Conservation (phyloP, 1,140 invertebrate species). For the Gryon sp. region DNA sequence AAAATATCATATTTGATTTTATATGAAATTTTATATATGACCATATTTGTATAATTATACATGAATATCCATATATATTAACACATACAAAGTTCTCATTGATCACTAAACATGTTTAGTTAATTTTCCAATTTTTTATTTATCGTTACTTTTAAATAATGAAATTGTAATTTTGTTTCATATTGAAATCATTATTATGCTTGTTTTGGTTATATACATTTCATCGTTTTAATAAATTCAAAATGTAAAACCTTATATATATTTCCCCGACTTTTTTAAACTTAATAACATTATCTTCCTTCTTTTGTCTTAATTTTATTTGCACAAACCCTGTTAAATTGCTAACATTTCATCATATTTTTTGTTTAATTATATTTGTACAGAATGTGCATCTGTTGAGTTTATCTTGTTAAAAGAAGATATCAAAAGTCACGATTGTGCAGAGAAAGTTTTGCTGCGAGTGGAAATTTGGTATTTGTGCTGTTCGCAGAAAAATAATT, state of each 20-base stretch:
- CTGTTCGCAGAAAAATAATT: constrained; percentile 1
- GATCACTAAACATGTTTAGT: too few relatives aligned
- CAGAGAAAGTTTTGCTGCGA: not conserved
- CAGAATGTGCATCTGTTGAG: constrained; percentile 17
- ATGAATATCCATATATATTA: constrained; percentile 24
- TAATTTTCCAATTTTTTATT: too few relatives aligned
- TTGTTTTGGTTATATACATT: constrained; percentile 10
- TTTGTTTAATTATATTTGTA: constrained; percentile 12
- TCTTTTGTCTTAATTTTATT: constrained; percentile 9
- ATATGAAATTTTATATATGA: constrained; percentile 29
- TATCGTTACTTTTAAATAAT: too few relatives aligned
- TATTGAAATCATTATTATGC: constrained; percentile 23
- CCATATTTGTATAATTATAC: constrained; percentile 7
- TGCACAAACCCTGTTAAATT: constrained; percentile 32
- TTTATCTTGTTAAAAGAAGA: not conserved
- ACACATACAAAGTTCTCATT: not conserved
- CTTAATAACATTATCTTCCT: constrained; percentile 5
- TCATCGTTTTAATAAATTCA: constrained; percentile 1
- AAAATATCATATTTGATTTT: too few relatives aligned
- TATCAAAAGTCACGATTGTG: constrained; percentile 18
- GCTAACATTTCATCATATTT: constrained; percentile 7
- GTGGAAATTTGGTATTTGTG: constrained; percentile 5
- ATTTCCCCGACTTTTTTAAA: not conserved
- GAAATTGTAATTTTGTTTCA: too few relatives aligned
- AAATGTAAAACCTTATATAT: not conserved